These are phyloP conservation scores for Oligia fasciuncula DNA, from an alignment of 2,888 invertebrate species.

Conservation along the genomic window DNA sequence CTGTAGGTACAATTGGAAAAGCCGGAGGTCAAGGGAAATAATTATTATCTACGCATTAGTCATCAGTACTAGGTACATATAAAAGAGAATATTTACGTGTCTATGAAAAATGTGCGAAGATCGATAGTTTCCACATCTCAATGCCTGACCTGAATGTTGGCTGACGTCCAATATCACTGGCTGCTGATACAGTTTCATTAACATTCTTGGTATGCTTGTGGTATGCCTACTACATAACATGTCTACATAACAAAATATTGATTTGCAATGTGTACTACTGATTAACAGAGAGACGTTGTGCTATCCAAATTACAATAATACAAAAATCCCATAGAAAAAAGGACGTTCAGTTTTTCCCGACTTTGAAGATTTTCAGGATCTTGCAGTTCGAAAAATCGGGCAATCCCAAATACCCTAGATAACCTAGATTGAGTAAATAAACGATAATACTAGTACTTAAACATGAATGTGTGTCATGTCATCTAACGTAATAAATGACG, in stretches of 20 bases:
- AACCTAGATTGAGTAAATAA: neutral
- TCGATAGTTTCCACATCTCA: slow-evolving; percentile 37
- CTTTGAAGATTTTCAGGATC: neutral
- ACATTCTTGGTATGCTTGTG: slow-evolving; percentile 13
- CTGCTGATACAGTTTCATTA: slow-evolving; percentile 39
- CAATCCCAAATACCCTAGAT: neutral
- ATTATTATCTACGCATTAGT: slow-evolving; percentile 13
- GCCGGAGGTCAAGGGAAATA: slow-evolving; percentile 1
- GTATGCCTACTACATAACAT: too few relatives aligned
- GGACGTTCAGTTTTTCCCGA: neutral
- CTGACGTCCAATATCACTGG: slow-evolving; percentile 50
- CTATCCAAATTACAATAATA: too few relatives aligned
- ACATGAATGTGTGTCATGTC: neutral
- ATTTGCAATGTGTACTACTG: neutral
- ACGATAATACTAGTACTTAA: neutral
- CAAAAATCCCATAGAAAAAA: neutral
- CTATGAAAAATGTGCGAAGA: slow-evolving; percentile 25
- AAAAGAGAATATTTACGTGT: slow-evolving; percentile 16
- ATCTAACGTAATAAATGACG: neutral
- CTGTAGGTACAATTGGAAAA: neutral
- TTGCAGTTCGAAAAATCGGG: too few relatives aligned
- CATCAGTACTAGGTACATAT: slow-evolving; percentile 1
- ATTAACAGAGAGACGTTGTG: neutral
- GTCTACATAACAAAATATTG: slow-evolving; percentile 17
- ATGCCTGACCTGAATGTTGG: slow-evolving; percentile 49